These are phyloP conservation scores for Stichopus chloronotus DNA, from an alignment of 35 echinoderm and acorn worm species.

Conservation along the genomic window DNA sequence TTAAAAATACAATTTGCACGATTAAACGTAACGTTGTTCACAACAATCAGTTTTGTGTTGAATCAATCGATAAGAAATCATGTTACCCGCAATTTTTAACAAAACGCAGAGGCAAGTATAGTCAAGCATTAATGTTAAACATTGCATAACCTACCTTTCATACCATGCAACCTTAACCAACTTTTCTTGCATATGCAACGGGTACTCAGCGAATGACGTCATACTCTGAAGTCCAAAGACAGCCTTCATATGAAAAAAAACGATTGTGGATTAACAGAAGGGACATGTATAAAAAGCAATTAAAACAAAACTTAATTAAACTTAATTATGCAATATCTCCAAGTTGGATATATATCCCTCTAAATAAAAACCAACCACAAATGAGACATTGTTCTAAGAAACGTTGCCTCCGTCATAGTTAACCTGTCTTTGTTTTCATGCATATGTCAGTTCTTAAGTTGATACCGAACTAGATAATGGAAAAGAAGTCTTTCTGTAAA, in stretches of 20 bases:
- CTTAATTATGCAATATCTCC: neutral
- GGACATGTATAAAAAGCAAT: neutral
- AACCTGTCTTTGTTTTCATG: no score
- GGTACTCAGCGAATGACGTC: slow-evolving; percentile 92
- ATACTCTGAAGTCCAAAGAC: slow-evolving; percentile 93
- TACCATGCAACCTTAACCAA: slow-evolving; percentile 94
- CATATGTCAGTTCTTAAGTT: no score
- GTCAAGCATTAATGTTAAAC: no score
- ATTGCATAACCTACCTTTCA: slow-evolving; percentile 74
- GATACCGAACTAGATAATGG: no score
- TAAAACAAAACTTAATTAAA: neutral
- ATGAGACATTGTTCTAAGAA: no score
- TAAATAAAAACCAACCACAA: neutral
- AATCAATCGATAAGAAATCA: no score
- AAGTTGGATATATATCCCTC: neutral
- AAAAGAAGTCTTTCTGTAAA: neutral
- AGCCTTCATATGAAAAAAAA: slow-evolving; percentile 60
- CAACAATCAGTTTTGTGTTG: no score
- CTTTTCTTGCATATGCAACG: slow-evolving; percentile 98
- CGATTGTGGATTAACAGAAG: neutral
- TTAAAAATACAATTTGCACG: no score
- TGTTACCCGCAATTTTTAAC: no score
- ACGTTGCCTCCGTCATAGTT: no score
- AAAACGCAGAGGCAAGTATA: no score
- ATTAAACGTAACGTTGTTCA: no score